Evolutionary conservation across 1,140 invertebrate genomes (phyloP).

Genomic region (Helicoverpa zea): DNA sequence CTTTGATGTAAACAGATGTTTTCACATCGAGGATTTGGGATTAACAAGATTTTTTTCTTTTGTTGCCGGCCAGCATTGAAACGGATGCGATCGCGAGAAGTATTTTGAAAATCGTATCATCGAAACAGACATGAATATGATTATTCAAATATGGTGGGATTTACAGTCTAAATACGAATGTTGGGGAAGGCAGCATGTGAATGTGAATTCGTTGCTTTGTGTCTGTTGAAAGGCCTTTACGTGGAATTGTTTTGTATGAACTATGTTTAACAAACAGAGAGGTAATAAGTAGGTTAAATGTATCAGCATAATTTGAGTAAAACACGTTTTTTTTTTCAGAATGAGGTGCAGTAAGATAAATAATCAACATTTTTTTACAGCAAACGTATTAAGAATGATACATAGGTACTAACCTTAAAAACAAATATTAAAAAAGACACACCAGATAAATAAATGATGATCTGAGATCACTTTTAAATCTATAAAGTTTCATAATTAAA

Average conservation of each 20-base stretch:
- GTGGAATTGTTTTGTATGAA: too few species aligned
- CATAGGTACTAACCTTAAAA: background rate
- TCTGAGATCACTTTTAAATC: too few species aligned
- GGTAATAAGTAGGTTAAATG: too few species aligned
- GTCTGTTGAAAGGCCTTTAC: background rate
- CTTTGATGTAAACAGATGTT: conserved; percentile 41
- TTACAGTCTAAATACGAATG: conserved; percentile 24
- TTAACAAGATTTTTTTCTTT: conserved; percentile 60
- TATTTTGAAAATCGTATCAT: conserved; percentile 32
- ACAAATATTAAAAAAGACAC: conserved; percentile 4
- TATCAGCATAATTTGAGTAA: too few species aligned
- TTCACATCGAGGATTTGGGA: conserved; percentile 52
- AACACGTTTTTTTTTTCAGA: too few species aligned
- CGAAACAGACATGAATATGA: conserved; percentile 26
- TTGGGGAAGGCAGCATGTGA: background rate
- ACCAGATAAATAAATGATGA: too few species aligned
- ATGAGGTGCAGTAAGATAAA: too few species aligned
- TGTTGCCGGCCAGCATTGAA: conserved; percentile 48
- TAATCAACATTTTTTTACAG: too few species aligned
- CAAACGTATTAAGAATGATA: too few species aligned
- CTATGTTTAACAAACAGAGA: too few species aligned
- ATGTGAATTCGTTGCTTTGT: conserved; percentile 8
- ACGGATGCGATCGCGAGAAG: conserved; percentile 41
- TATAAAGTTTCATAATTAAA: too few species aligned
- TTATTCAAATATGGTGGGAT: conserved; percentile 37